Conservation (phyloP, 2,888 invertebrate species). For the Plutella xylostella region DNA sequence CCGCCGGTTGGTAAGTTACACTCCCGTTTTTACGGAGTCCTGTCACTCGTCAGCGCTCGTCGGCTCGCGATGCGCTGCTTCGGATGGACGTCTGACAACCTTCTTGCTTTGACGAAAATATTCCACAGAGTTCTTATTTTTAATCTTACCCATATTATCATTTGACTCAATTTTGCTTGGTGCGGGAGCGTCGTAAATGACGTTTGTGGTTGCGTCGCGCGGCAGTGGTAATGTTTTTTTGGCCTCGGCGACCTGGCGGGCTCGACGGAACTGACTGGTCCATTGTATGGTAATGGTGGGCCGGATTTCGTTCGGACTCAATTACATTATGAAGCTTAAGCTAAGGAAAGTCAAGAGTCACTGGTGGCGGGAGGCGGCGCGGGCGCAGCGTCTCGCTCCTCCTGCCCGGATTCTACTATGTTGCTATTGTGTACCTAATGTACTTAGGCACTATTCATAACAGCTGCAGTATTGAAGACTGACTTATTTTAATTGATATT, state of each 20-base stretch:
- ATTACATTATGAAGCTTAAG: conserved; percentile 68
- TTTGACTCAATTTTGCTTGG: background rate
- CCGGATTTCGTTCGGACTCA: conserved; percentile 67
- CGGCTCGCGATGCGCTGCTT: conserved; percentile 62
- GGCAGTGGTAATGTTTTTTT: conserved; percentile 63
- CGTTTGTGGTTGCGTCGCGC: conserved; percentile 23
- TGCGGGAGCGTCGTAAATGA: conserved; percentile 10
- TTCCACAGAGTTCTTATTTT: background rate
- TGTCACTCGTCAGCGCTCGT: conserved; percentile 65
- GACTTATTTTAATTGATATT: too few relatives aligned
- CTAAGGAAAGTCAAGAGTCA: conserved; percentile 67
- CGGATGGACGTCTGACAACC: conserved; percentile 64
- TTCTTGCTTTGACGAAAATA: conserved; percentile 19
- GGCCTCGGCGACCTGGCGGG: conserved; percentile 63
- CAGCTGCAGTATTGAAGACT: too few relatives aligned
- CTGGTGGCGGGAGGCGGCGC: conserved; percentile 17
- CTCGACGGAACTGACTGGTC: conserved; percentile 61
- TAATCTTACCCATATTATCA: conserved; percentile 8
- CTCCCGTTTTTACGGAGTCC: conserved; percentile 54
- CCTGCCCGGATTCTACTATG: background rate
- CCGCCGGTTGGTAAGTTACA: conserved; percentile 50
- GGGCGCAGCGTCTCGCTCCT: background rate
- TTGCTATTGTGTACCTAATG: too few relatives aligned
- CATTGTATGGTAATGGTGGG: conserved; percentile 67
- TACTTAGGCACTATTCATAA: too few relatives aligned